Percentiles rank a stretch among this genome's conserved stretches.
These are phyloP conservation scores for Erpetoichthys calabaricus DNA, from an alignment of 2,797 vertebrate species.

Conservation along the genomic window DNA sequence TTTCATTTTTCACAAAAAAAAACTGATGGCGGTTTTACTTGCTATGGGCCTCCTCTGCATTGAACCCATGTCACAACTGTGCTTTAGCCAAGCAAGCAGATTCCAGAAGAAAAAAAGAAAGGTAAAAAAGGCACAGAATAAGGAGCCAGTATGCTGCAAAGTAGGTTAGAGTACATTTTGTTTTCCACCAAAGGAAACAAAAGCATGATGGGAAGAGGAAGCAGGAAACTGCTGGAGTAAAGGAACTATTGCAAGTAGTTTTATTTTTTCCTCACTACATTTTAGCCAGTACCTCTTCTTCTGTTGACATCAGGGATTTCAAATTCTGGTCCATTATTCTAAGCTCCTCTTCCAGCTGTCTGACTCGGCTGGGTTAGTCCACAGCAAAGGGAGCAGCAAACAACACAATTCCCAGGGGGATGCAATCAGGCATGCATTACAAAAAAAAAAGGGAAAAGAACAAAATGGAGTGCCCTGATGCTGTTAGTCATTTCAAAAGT, in stretches of 20 bases:
- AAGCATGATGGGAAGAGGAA: constrained; percentile 22
- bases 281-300: constrained; percentile 79
- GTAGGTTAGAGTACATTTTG: constrained; percentile 18
- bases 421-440: constrained; percentile 38
- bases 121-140: constrained; percentile 2
- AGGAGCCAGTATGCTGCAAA: constrained; percentile 20
- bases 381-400: constrained; percentile 18
- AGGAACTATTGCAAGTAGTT: constrained; percentile 7
- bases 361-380: constrained; percentile 70
- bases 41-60: constrained; percentile 4
- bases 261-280: neutral
- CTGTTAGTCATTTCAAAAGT: constrained; percentile 23
- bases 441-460: constrained; percentile 24
- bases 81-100: constrained; percentile 2
- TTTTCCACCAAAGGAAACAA: constrained; percentile 7
- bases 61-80: constrained; percentile 2
- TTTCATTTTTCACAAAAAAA: no score
- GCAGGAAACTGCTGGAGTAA: constrained; percentile 13
- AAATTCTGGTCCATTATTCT: constrained; percentile 88
- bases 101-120: constrained; percentile 9
- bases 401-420: constrained; percentile 31
- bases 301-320: constrained; percentile 90
- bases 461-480: constrained; percentile 20
- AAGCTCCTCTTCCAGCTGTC: constrained; percentile 85
- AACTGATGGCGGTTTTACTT: neutral